A percentile compares a stretch with the other conserved stretches of the same genome.
Evolutionary conservation across 1,140 invertebrate species (phyloP).

Genomic region (Neotoxoptera formosana): DNA sequence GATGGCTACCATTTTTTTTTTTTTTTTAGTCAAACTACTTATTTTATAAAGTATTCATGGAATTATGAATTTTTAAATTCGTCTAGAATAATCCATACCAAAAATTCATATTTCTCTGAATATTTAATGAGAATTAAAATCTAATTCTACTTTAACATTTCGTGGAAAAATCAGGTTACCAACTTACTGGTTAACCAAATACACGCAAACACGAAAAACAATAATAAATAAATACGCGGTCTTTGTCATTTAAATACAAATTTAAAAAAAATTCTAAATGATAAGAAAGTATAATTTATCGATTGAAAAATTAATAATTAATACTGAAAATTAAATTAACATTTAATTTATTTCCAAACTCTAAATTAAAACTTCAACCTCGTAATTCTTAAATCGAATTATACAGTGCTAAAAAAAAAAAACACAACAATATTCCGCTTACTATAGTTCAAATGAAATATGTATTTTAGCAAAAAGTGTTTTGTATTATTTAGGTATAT

Average conservation of each 20-base stretch:
- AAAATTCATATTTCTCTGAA: not conserved
- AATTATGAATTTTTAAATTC: not conserved
- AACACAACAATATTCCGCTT: not conserved
- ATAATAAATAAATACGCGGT: not conserved
- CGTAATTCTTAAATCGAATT: not conserved
- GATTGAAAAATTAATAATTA: not conserved
- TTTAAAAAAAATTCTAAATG: no score
- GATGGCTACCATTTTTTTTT: not conserved
- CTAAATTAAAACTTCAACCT: not conserved
- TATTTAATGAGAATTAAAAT: constrained; percentile 19
- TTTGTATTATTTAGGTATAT: not conserved
- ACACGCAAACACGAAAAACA: not conserved
- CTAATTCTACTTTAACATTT: not conserved
- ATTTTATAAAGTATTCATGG: not conserved
- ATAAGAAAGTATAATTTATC: not conserved
- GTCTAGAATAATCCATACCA: not conserved
- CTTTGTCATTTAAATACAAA: not conserved
- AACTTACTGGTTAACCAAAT: not conserved
- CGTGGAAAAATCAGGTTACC: not conserved
- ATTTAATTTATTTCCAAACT: not conserved
- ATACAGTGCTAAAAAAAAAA: not conserved
- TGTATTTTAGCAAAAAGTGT: not conserved
- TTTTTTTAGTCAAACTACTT: not conserved
- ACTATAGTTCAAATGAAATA: not conserved
- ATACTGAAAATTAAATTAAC: not conserved